Base-by-base conservation (phyloP, 2,797 vertebrate genomes). In the Protosalanx chinensis region DNA sequence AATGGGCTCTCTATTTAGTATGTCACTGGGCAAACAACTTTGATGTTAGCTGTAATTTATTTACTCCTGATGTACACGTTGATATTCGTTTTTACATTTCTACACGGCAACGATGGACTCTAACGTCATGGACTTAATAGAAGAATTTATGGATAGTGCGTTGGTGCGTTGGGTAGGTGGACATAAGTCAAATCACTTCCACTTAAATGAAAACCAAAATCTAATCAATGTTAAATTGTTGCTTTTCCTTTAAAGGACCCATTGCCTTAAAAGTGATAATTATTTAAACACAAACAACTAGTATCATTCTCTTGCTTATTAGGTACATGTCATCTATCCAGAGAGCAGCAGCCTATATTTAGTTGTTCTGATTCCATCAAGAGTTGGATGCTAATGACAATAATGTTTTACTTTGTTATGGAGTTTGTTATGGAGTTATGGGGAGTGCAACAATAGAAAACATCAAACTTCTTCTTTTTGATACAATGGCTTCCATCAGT, bases 141-240 rank as follows among this genome's bases (percentile, higher is more conserved):
- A 93, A 70, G 92, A 91, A 77, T 94, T 94, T 87, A 91, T 92
- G 92, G 90, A 80, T 77, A 91, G 92, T 79, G 87, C 92, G 72
- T 79, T 93, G 88, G 93, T 88, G 79, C 91, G 88, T 68, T 94
- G 93, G 93, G 93, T 94, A 92, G 58, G 84, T 86, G 87, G 84
- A 79, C 77, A 77, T 78, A 8, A 74, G 84, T 85, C 76, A 13
- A 68, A 85, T 85, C 80, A 78, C 72, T 76, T 75, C 73, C 62
- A 72, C 60, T 72, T 72, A 16, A 8, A n/a, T 0, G 18, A 5
- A 56, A 56, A 56, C 15, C 51, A 56, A 56, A 4, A n/a, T 56
- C 4, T 10, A 53, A 53, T 4, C 5, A 16, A 4, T n/a, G 3
- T 56, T 1, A 56, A 18, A 56, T 8, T 46, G 41, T 46, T 37